Evolutionary conservation across 1,140 invertebrate species (phyloP).

Genomic region (Lucilia cuprina): DNA sequence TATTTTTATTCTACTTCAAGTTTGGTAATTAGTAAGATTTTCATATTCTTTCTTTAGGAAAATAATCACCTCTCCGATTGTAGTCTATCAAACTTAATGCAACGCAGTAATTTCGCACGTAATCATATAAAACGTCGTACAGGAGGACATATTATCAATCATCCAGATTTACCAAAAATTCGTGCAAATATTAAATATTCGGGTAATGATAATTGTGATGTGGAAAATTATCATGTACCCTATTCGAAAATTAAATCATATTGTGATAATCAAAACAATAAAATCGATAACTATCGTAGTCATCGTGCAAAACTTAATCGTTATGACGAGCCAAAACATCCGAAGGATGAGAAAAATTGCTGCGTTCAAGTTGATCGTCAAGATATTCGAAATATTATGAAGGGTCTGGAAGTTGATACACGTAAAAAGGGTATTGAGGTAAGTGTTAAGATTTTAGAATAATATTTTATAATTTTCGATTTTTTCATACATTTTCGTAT

Average conservation of each 20-base stretch:
- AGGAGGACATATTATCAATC: conserved; percentile 53
- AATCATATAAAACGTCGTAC: conserved; percentile 55
- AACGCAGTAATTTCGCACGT: conserved; percentile 51
- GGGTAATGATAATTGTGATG: conserved; percentile 53
- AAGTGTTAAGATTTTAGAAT: conserved; percentile 25
- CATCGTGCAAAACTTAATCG: neutral
- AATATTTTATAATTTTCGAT: too few species aligned
- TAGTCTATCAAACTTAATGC: conserved; percentile 47
- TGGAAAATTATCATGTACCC: conserved; percentile 52
- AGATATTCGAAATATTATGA: conserved; percentile 54
- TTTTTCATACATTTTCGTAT: too few species aligned
- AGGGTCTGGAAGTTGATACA: conserved; percentile 54
- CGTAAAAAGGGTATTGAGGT: conserved; percentile 59
- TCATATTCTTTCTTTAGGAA: conserved; percentile 9
- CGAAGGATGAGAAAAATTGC: conserved; percentile 44
- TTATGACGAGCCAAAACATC: conserved; percentile 36
- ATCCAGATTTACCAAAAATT: conserved; percentile 55
- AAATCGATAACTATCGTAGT: conserved; percentile 52
- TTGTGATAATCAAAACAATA: conserved; percentile 43
- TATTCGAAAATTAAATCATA: conserved; percentile 55
- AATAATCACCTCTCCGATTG: conserved; percentile 1
- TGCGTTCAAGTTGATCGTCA: conserved; percentile 54
- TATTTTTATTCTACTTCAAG: too few species aligned
- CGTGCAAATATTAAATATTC: conserved; percentile 59
- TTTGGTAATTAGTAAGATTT: too few species aligned